phyloP scores from a whole-genome alignment of 2,113 vertebrate genomes.

The Dinomys branickii region DNA sequence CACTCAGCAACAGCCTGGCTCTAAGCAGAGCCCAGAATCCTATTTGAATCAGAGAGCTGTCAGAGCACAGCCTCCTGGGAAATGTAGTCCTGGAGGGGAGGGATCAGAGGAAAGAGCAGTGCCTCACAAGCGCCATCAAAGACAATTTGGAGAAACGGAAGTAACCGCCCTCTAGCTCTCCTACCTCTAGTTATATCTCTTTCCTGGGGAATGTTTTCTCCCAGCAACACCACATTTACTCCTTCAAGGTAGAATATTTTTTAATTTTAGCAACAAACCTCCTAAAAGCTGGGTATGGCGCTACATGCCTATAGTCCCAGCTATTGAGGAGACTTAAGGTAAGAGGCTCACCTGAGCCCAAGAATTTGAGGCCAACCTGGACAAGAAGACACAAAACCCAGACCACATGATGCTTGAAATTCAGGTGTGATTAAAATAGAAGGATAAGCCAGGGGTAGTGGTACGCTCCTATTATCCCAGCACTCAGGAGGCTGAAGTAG shows the following conservation, averaged over 20 bases:
- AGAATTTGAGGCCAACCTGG: not conserved
- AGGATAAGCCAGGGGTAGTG: not conserved
- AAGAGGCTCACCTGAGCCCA: not conserved
- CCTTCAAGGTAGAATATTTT: slow-evolving; percentile 18
- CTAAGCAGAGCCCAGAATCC: slow-evolving; percentile 51
- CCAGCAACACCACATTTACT: not conserved
- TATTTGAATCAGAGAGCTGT: slow-evolving; percentile 74
- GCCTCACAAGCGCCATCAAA: not conserved
- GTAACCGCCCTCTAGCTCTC: not conserved
- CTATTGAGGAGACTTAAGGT: not conserved
- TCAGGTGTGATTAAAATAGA: slow-evolving; percentile 23
- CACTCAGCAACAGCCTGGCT: slow-evolving; percentile 2
- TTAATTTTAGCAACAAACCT: slow-evolving; percentile 23
- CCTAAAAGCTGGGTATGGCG: not conserved
- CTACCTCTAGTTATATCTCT: not conserved
- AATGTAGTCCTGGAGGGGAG: slow-evolving; percentile 69
- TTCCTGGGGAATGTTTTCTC: not conserved
- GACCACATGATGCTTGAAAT: not conserved
- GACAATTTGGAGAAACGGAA: not conserved
- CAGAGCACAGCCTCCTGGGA: slow-evolving; percentile 78
- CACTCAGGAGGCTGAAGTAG: not conserved
- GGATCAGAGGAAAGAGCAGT: not conserved
- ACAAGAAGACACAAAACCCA: not conserved
- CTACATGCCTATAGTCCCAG: not conserved
- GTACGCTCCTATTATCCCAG: not conserved